These are phyloP conservation scores for Hirtodrosophila trivittata DNA, from an alignment of 2,888 invertebrate species.

Conservation along the genomic window DNA sequence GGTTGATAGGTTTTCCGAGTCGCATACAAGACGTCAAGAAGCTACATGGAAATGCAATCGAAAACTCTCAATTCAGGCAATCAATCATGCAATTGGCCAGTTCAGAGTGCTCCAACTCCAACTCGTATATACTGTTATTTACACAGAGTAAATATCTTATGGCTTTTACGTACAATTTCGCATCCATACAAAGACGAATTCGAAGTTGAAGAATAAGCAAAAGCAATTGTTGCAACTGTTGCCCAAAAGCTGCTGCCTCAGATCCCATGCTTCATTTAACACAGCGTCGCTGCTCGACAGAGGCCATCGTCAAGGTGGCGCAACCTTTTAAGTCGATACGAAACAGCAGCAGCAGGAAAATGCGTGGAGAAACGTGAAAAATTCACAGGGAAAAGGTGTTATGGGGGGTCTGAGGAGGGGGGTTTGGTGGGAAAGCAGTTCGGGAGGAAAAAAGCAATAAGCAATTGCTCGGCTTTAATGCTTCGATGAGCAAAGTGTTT, in stretches of 20 bases:
- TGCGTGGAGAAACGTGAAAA: slow-evolving; percentile 10
- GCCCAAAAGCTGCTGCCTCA: slow-evolving; percentile 29
- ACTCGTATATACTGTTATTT: slow-evolving; percentile 49
- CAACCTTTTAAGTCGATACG: slow-evolving; percentile 41
- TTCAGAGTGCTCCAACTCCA: too few species aligned
- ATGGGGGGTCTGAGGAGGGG: not conserved
- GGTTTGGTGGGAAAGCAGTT: not conserved
- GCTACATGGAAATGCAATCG: not conserved
- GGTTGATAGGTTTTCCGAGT: too few species aligned
- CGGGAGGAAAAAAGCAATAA: slow-evolving; percentile 48
- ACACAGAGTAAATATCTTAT: slow-evolving; percentile 47
- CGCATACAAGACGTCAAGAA: too few species aligned
- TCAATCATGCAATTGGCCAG: slow-evolving; percentile 61
- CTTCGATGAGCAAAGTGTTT: slow-evolving; percentile 64
- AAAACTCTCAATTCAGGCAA: slow-evolving; percentile 34
- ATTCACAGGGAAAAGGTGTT: slow-evolving; percentile 11
- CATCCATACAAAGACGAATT: not conserved
- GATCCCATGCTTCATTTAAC: slow-evolving; percentile 65
- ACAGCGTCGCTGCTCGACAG: slow-evolving; percentile 7
- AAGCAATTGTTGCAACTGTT: slow-evolving; percentile 39
- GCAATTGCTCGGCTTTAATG: slow-evolving; percentile 69
- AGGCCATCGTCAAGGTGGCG: slow-evolving; percentile 34
- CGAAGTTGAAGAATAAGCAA: not conserved
- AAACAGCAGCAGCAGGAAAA: slow-evolving; percentile 1
- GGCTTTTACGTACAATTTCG: slow-evolving; percentile 20